Evolutionary conservation across 2,888 invertebrate species (phyloP).

Genomic region (Sinohyriopsis cumingii): DNA sequence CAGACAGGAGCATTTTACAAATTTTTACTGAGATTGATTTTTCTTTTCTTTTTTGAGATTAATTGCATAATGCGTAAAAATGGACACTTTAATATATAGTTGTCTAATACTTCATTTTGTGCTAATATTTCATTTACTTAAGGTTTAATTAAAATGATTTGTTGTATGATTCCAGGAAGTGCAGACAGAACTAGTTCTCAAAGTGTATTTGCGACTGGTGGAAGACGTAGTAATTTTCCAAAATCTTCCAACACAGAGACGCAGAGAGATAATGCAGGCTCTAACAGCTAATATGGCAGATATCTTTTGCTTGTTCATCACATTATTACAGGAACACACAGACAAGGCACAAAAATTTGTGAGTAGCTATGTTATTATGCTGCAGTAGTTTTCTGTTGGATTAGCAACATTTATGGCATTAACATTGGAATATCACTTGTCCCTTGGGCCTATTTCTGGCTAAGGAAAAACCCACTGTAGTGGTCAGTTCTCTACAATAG

Average conservation of each 20-base stretch:
- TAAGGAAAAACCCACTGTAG: no score
- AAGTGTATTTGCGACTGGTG: conserved; percentile 89
- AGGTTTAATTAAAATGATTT: not conserved
- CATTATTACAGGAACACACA: conserved; percentile 45
- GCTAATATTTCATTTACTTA: no score
- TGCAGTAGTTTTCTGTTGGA: not conserved
- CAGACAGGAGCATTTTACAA: no score
- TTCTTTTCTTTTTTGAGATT: no score
- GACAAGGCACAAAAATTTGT: not conserved
- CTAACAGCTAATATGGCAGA: conserved; percentile 90
- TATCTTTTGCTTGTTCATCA: conserved; percentile 79
- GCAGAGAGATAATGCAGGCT: conserved; percentile 91
- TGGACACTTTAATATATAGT: no score
- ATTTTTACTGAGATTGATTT: no score
- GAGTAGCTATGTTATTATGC: not conserved
- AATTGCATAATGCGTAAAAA: no score
- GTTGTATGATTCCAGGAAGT: conserved; percentile 70
- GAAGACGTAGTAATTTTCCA: conserved; percentile 95
- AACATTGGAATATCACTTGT: no score
- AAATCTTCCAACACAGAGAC: conserved; percentile 85
- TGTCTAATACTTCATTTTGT: no score
- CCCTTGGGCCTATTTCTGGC: no score
- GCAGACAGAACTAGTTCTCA: conserved; percentile 91
- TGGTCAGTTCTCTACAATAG: no score
- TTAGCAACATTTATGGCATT: no score